Conservation (phyloP, 2,797 vertebrate genomes). For the Scolopax rusticola region DNA sequence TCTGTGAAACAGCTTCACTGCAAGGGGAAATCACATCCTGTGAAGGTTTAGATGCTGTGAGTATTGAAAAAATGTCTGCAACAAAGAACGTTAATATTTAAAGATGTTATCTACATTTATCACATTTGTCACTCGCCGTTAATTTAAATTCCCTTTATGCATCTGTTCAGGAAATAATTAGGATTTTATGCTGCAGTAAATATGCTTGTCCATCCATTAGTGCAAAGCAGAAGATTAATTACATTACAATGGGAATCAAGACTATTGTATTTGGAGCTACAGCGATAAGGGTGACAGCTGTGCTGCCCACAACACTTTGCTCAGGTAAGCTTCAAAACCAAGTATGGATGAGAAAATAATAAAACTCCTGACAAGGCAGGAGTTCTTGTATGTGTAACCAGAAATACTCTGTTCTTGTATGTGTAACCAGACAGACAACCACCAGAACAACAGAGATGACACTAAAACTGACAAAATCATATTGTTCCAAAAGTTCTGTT, state of each 20-base stretch:
- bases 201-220: slow-evolving; percentile 82
- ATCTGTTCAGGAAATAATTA: slow-evolving; percentile 84
- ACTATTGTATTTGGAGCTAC: slow-evolving; percentile 39
- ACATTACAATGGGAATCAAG: slow-evolving; percentile 78
- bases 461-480: neutral
- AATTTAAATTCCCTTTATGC: slow-evolving; percentile 79
- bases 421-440: neutral
- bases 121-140: slow-evolving; percentile 80
- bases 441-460: neutral
- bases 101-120: slow-evolving; percentile 78
- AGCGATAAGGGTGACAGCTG: slow-evolving; percentile 72
- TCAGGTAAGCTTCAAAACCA: slow-evolving; percentile 74
- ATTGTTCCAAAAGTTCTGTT: neutral
- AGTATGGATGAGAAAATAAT: slow-evolving; percentile 77
- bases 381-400: neutral
- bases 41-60: neutral
- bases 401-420: too few relatives aligned
- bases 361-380: slow-evolving; percentile 56
- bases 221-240: slow-evolving; percentile 83
- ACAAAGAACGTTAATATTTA: slow-evolving; percentile 63
- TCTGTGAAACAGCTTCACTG: neutral
- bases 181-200: slow-evolving; percentile 83
- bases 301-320: slow-evolving; percentile 72
- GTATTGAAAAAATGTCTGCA: neutral
- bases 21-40: neutral